Base-by-base conservation (phyloP, 1,140 invertebrate genomes). In the Bombus waltoni region DNA sequence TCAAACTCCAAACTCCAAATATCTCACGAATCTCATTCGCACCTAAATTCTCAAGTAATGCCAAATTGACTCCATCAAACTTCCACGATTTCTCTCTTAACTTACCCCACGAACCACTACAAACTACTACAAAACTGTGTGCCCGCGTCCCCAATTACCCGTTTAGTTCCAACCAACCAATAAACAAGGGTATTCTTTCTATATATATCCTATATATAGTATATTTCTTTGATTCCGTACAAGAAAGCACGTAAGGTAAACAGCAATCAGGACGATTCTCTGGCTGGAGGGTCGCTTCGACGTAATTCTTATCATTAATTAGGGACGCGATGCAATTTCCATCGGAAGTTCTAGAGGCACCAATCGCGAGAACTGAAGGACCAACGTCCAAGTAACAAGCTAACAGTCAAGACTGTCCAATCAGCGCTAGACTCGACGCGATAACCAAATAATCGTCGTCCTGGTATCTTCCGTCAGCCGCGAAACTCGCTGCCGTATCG, bases 381-480 rank as follows among this genome's bases (percentile, higher is more conserved):
- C 1, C 28, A 9, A 15, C 6, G 22, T 42, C 28, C 38, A n/a
- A 42, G 9, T 25, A 32, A 75, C 25, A 76, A 40, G 74, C 35
- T 59, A 35, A 59, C 53, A 53, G 35, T 40, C 35, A 76, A 76
- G 53, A 40, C 40, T 59, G 18, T 47, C 73, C 32, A 38, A n/a
- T 25, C 13, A 42, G 6, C n/a, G 3, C 11, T 13, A 59, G 18
- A 59, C 35, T 59, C 22, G 13, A 40, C 25, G 35, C 35, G 74
- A n/a, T 76, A 76, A 59, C 35, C 53, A n/a, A 76, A 76, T 76
- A 76, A 57, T 76, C 35, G 74, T 76, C 74, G 74, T 22, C 35
- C 25, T 44, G 72, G 32, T 74, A 32, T 44, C 72, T 74, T 42
- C 25, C 38, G 35, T 59, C 53, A 28, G 11, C 35, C 25, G 25